A percentile compares a stretch with the other conserved stretches of the same genome.
Conservation (phyloP, 2,888 invertebrate species). For the Tuta absoluta region DNA sequence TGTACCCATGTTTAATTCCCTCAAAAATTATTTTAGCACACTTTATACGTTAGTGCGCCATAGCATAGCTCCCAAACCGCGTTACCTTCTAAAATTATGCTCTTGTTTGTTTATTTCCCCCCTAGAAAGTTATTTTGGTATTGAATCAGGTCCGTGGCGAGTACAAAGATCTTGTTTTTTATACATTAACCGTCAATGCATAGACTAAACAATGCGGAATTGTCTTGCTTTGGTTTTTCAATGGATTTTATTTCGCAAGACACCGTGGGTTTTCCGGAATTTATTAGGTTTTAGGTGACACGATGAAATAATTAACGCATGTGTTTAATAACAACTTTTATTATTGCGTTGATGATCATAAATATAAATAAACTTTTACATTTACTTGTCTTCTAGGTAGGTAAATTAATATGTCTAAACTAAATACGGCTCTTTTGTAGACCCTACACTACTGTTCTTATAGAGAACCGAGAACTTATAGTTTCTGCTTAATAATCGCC, state of each 20-base stretch:
- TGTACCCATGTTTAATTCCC: neutral
- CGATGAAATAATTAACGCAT: neutral
- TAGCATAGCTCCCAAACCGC: neutral
- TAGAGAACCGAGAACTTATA: too few species aligned
- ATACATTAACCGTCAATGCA: neutral
- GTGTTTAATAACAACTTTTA: too few species aligned
- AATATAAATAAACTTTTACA: too few species aligned
- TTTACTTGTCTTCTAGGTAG: too few species aligned
- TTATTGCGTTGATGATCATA: too few species aligned
- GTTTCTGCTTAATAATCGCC: too few species aligned
- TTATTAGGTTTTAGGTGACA: neutral
- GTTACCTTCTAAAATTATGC: neutral
- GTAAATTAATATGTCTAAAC: too few species aligned
- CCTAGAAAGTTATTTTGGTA: conserved; percentile 21
- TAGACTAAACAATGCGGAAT: conserved; percentile 8
- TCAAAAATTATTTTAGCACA: neutral
- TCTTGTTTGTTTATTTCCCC: conserved; percentile 5
- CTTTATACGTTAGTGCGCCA: neutral
- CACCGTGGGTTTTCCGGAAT: conserved; percentile 20
- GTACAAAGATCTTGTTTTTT: conserved; percentile 15
- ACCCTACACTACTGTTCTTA: too few species aligned
- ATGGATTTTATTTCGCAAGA: neutral
- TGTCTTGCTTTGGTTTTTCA: conserved; percentile 1
- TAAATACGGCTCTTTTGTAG: too few species aligned
- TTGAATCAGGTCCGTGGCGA: conserved; percentile 7